Evolutionary conservation across 2,113 vertebrate genomes (phyloP), one percentile per base, ranked within the genome.

Genomic region (Carassius auratus): DNA sequence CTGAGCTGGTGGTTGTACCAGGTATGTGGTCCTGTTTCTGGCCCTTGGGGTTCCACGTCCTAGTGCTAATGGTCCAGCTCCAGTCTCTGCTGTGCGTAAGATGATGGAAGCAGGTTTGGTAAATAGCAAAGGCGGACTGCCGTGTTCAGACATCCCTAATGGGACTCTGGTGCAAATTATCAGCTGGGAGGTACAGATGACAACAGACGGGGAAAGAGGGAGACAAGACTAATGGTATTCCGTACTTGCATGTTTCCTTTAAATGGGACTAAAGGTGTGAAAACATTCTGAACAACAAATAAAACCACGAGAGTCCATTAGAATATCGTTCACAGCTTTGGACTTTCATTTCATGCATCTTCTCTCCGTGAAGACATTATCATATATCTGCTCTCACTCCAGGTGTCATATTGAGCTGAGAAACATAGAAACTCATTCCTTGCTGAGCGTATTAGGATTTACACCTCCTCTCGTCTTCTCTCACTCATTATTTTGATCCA

Each of bases 141-240:
- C 73, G 85, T 85, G 68, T 69, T 88, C 82, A 86, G 85, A 85
- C 80, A 81, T 62, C 78, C 45, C 84, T 82, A 84, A 88, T 89
- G 79, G 89, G 88, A 90, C 86, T 90, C 71, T 88, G 76, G 81
- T 87, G 87, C 62, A 90, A 85, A 89, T 89, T 21, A 86, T 82
- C 66, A 80, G 61, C 85, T 48, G 55, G 17, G 57, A 80, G 26
- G 73, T 79, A 69, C 71, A 69, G 59, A 75, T 23, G 15, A 66
- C 8, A 9, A 74, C 74, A 83, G 62, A 42, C 3, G 4, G 50
- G 68, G 75, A 52, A 69, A 4, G 8, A 55, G 78, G 30, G 84
- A 84, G 71, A n/a, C 42, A 23, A 77, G 79, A 76, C 15, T 78
- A 78, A 87, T 71, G 52, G 59, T 14, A 48, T 73, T 71, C 33